Base-by-base conservation (phyloP, 2,113 vertebrate species). In the Morone chrysops region DNA sequence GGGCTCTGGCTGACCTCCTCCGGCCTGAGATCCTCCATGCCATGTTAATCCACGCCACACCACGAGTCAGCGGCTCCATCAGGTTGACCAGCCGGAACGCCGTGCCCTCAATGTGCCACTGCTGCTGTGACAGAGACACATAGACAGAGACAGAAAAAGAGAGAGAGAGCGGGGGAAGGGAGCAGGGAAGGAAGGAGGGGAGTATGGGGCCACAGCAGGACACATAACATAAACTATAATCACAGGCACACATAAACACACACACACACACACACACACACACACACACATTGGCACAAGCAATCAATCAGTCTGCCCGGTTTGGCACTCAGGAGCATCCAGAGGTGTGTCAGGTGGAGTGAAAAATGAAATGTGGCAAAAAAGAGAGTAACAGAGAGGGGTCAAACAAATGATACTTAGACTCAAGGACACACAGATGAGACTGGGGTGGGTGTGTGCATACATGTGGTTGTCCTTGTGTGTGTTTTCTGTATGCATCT, bases 391-490 rank as follows among this genome's bases (percentile, higher is more conserved):
- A 62, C 82, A 80, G 75, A 78, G 54, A 74, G 57, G 48, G 78
- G 72, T 85, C 56, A 68, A 82, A 84, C 20, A 86, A 90, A 90
- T 70, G 50, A 90, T 84, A 76, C 65, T 25, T 9, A 51, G 43
- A 70, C 76, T 86, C 85, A 92, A 90, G 90, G 91, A 87, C 88
- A 87, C 70, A 84, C 51, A 75, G 62, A 74, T 53, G 72, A 89
- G 56, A 70, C 57, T 60, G 51, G 66, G 25, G 63, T 81, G 66
- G 6, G 25, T 63, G 68, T 62, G 69, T 78, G 63, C 70, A 41
- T 59, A 31, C 54, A 38, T n/a, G 36, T 20, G 2, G 4, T 14
- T 68, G 56, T 51, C 18, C 51, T 31, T 80, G 6, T 66, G 6
- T 62, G 59, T 16, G 18, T 57, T 51, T 70, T 68, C 48, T 66